Evolutionary conservation across 2,113 vertebrate species (phyloP).

Genomic region (Eurypyga helias): DNA sequence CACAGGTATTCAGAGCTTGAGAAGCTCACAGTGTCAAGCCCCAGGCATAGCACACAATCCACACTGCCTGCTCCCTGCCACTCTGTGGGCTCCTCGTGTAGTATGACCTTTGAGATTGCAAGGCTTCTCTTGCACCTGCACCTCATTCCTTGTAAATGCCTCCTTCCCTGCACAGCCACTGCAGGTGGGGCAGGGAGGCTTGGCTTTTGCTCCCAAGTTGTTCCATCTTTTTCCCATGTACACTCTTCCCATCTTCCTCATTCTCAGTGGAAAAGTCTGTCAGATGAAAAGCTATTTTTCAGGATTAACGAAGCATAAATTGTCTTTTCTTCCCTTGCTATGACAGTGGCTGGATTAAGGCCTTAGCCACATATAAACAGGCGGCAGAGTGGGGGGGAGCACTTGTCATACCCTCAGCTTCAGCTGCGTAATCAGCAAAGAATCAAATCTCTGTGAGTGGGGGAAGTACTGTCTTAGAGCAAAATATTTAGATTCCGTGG

Average conservation of each 20-base stretch:
- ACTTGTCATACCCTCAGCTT: not conserved
- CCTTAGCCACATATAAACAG: not conserved
- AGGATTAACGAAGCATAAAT: not conserved
- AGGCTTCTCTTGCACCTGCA: not conserved
- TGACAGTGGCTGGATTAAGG: not conserved
- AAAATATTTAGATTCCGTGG: slow-evolving; percentile 44
- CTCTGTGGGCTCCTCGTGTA: accelerated
- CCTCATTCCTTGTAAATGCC: not conserved
- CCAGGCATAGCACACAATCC: not conserved
- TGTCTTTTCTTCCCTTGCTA: not conserved
- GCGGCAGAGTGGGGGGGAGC: not conserved
- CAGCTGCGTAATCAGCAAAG: not conserved
- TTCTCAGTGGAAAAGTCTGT: not conserved
- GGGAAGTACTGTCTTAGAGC: not conserved
- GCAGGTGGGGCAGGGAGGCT: not conserved
- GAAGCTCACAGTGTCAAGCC: not conserved
- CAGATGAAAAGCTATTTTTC: not conserved
- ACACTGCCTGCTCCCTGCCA: not conserved
- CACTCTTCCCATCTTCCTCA: not conserved
- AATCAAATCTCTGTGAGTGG: not conserved
- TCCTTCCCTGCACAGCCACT: not conserved
- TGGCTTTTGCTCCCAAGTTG: accelerated
- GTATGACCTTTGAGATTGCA: accelerated
- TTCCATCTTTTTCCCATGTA: not conserved
- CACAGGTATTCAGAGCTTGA: not conserved